Percentiles rank a stretch among this genome's conserved stretches.
phyloP scores from a whole-genome alignment of 2,113 vertebrate genomes.

The Orcinus orca region DNA sequence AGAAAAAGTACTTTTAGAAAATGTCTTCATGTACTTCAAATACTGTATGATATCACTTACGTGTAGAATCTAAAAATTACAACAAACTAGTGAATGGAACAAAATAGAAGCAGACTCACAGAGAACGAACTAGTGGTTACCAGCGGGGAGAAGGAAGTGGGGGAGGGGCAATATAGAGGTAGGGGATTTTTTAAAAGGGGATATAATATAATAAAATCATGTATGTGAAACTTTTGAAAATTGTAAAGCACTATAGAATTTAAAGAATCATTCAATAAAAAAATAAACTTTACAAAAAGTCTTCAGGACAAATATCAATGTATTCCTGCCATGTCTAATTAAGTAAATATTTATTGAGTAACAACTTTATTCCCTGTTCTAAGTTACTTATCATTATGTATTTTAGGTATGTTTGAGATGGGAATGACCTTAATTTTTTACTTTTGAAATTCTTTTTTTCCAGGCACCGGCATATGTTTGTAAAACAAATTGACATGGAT shows the following conservation, averaged over 20 bases:
- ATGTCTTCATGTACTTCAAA: background rate
- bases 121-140: background rate
- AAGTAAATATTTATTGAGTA: background rate
- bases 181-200: background rate
- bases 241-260: background rate
- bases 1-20: background rate
- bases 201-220: background rate
- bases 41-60: background rate
- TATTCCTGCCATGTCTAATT: background rate
- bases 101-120: background rate
- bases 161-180: background rate
- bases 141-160: background rate
- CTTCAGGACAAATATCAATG: background rate
- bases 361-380: background rate
- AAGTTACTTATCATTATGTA: background rate
- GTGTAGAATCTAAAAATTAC: background rate
- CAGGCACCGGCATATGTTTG: constrained; percentile 95
- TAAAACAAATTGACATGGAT: constrained; percentile 95
- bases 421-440: constrained; percentile 28
- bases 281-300: background rate
- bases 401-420: constrained; percentile 15
- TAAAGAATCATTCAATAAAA: background rate
- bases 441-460: constrained; percentile 65
- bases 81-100: background rate
- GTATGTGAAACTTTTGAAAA: background rate